phyloP scores from a whole-genome alignment of 2,113 vertebrate species.

The Seriola aureovittata region DNA sequence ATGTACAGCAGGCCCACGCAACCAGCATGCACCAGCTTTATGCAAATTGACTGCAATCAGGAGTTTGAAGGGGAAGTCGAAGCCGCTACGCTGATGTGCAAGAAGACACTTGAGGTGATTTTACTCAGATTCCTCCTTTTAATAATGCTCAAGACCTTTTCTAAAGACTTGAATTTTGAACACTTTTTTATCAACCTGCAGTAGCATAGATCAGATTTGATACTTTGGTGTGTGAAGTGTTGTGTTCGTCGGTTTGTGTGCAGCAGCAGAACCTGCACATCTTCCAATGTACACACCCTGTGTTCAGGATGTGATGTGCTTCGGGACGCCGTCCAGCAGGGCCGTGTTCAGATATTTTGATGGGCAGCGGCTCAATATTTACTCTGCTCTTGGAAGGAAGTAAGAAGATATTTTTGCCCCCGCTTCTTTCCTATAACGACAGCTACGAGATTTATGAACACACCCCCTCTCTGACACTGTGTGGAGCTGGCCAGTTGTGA shows the following conservation, averaged over 20 bases:
- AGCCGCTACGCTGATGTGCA: no score
- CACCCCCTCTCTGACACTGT: neutral
- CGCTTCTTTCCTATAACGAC: neutral
- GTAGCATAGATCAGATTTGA: neutral
- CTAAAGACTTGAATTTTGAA: neutral
- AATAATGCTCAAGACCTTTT: neutral
- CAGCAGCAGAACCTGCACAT: neutral
- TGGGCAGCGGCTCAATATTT: neutral
- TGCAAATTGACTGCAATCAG: neutral
- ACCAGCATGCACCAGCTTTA: neutral
- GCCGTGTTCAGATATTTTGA: neutral
- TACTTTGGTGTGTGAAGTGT: neutral
- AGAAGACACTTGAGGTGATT: no score
- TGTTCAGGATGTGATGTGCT: neutral
- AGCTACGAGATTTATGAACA: slow-evolving; percentile 5
- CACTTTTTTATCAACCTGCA: neutral
- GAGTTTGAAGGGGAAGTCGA: no score
- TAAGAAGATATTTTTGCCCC: neutral
- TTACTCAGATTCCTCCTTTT: neutral
- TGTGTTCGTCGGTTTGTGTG: neutral
- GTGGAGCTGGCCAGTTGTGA: neutral
- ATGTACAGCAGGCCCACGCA: no score
- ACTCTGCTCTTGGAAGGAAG: neutral
- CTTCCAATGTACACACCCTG: neutral
- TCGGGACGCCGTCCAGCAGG: neutral